phyloP scores from a whole-genome alignment of 2,888 invertebrate genomes.

The Dasypolia templi region DNA sequence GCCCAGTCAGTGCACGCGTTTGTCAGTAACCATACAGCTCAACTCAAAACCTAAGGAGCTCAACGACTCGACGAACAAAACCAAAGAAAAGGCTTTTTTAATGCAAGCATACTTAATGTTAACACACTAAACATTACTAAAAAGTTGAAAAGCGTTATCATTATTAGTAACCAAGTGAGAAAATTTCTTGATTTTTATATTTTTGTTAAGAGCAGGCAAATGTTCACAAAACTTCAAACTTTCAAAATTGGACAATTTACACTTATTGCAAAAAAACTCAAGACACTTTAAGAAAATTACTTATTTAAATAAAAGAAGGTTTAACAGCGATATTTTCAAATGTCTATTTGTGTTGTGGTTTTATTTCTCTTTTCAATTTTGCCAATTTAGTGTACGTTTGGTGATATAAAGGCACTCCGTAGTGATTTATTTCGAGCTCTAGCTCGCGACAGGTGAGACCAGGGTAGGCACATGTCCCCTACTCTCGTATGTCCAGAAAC shows the following conservation, averaged over 20 bases:
- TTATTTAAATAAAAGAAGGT: neutral
- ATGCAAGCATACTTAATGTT: neutral
- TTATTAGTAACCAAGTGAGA: neutral
- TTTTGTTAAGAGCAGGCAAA: neutral
- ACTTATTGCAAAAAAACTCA: neutral
- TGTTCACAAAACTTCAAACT: neutral
- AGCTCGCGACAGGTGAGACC: slow-evolving; percentile 66
- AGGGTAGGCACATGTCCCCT: slow-evolving; percentile 52
- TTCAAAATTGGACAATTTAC: neutral
- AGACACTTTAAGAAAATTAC: neutral
- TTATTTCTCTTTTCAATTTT: slow-evolving; percentile 72
- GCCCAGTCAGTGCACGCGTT: too few relatives aligned
- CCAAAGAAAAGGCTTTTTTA: too few relatives aligned
- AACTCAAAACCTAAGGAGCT: too few relatives aligned
- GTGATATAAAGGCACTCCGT: slow-evolving; percentile 67
- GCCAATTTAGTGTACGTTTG: slow-evolving; percentile 68
- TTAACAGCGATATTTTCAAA: slow-evolving; percentile 4
- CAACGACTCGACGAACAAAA: too few relatives aligned
- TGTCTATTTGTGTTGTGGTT: slow-evolving; percentile 53
- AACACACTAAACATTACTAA: neutral
- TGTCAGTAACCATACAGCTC: too few relatives aligned
- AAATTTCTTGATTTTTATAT: neutral
- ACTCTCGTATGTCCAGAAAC: slow-evolving; percentile 56
- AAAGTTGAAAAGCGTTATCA: neutral
- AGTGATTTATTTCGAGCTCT: slow-evolving; percentile 77